Conservation (phyloP, 2,113 vertebrate genomes). For the Scartelaos histophorus region DNA sequence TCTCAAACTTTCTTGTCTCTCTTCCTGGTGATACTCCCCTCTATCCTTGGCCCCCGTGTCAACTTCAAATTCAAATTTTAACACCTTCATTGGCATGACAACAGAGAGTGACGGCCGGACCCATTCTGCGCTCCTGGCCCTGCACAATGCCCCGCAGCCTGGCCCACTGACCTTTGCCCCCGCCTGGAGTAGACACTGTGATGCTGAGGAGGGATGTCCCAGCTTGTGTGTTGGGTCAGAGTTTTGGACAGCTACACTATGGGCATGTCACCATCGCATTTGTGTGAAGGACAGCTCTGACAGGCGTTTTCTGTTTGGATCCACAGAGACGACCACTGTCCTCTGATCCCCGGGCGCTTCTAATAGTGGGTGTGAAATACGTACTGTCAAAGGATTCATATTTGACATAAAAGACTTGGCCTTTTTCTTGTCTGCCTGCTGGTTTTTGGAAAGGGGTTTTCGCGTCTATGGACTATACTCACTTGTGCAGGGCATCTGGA, state of each 20-base stretch:
- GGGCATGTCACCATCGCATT: slow-evolving; percentile 47
- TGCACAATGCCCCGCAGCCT: slow-evolving; percentile 52
- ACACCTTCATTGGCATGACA: slow-evolving; percentile 76
- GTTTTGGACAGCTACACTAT: slow-evolving; percentile 57
- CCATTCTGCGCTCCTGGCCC: slow-evolving; percentile 44
- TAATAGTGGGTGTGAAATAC: slow-evolving; percentile 40
- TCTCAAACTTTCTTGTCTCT: slow-evolving; percentile 24
- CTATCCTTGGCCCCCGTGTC: slow-evolving; percentile 37
- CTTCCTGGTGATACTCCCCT: slow-evolving; percentile 25
- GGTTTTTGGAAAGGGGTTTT: slow-evolving; percentile 15
- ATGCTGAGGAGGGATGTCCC: slow-evolving; percentile 57
- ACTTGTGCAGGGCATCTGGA: slow-evolving; percentile 98
- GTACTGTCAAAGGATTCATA: slow-evolving; percentile 43
- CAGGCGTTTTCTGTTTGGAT: slow-evolving; percentile 54
- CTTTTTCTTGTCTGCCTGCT: slow-evolving; percentile 3
- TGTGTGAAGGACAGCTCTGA: slow-evolving; percentile 60
- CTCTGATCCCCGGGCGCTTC: slow-evolving; percentile 57
- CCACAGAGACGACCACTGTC: slow-evolving; percentile 45
- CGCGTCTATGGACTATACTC: slow-evolving; percentile 60
- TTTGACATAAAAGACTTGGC: slow-evolving; percentile 34
- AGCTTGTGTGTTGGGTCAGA: slow-evolving; percentile 52
- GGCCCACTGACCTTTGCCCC: slow-evolving; percentile 68
- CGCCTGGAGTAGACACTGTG: slow-evolving; percentile 49
- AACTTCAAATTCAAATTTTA: slow-evolving; percentile 69
- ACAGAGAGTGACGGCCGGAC: slow-evolving; percentile 56